Evolutionary conservation across 2,888 invertebrate species (phyloP).

Genomic region (Pardosa pseudoannulata): DNA sequence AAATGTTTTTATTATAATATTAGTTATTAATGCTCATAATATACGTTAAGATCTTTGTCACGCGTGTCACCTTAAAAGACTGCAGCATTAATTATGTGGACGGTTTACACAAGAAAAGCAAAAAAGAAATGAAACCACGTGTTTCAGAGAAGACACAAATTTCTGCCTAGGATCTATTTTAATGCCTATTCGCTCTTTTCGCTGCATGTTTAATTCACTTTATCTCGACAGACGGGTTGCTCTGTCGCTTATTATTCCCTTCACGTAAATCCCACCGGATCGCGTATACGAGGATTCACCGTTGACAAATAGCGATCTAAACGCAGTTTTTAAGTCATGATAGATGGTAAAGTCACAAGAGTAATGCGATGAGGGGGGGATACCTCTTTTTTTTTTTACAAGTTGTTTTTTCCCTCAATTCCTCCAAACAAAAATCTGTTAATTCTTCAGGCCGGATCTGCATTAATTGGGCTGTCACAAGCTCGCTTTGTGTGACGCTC

Average conservation of each 20-base stretch:
- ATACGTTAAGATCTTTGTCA: too few species aligned
- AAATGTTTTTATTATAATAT: too few species aligned
- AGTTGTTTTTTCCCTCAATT: neutral
- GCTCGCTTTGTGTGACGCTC: neutral
- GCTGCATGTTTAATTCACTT: too few species aligned
- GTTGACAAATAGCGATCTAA: constrained; percentile 67
- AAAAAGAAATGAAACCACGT: too few species aligned
- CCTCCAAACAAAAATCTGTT: neutral
- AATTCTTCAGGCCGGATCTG: neutral
- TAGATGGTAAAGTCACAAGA: constrained; percentile 22
- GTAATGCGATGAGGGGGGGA: neutral
- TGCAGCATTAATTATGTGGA: too few species aligned
- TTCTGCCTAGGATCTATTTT: too few species aligned
- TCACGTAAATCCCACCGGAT: neutral
- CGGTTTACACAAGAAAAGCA: too few species aligned
- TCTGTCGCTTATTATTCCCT: neutral
- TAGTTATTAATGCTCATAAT: too few species aligned
- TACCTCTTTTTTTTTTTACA: neutral
- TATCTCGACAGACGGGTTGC: too few species aligned
- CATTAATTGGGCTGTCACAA: neutral
- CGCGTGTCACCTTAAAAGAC: too few species aligned
- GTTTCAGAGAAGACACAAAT: too few species aligned
- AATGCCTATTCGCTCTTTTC: too few species aligned
- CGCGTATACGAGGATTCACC: constrained; percentile 1
- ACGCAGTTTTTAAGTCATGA: constrained; percentile 48